phyloP scores from a whole-genome alignment of 2,888 invertebrate species.

The Cynaeus angustus region DNA sequence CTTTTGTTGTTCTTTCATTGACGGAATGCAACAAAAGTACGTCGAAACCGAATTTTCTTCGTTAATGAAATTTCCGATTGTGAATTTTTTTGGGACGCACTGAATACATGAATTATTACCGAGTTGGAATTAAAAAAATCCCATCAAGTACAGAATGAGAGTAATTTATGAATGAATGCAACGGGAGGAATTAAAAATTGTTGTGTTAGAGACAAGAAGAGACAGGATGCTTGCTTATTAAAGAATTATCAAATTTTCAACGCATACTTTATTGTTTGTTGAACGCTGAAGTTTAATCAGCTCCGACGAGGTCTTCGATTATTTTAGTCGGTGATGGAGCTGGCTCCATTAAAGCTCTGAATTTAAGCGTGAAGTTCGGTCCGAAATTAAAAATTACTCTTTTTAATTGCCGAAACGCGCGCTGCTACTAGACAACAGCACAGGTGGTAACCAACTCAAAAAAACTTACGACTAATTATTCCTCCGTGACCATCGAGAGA shows the following conservation, averaged over 20 bases:
- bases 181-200: conserved; percentile 29
- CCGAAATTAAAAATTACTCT: conserved; percentile 59
- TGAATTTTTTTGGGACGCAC: conserved; percentile 2
- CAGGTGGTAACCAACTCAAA: not conserved
- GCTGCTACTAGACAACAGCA: not conserved
- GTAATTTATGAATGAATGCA: conserved; percentile 46
- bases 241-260: conserved; percentile 70
- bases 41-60: conserved; percentile 1
- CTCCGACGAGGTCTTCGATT: conserved; percentile 57
- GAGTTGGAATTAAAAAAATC: conserved; percentile 36
- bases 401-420: conserved; percentile 47
- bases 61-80: conserved; percentile 10
- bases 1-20: conserved; percentile 19
- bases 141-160: conserved; percentile 26
- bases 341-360: conserved; percentile 59
- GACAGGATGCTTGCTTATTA: conserved; percentile 69
- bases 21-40: conserved; percentile 20
- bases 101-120: conserved; percentile 28
- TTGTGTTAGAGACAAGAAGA: conserved; percentile 24
- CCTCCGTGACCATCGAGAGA: not conserved
- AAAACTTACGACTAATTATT: conserved; percentile 3
- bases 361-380: conserved; percentile 65
- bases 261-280: conserved; percentile 64
- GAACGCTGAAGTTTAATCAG: conserved; percentile 57
- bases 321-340: conserved; percentile 51